Evolutionary conservation across 2,888 invertebrate species (phyloP).

Genomic region (Lochmaea capreae): DNA sequence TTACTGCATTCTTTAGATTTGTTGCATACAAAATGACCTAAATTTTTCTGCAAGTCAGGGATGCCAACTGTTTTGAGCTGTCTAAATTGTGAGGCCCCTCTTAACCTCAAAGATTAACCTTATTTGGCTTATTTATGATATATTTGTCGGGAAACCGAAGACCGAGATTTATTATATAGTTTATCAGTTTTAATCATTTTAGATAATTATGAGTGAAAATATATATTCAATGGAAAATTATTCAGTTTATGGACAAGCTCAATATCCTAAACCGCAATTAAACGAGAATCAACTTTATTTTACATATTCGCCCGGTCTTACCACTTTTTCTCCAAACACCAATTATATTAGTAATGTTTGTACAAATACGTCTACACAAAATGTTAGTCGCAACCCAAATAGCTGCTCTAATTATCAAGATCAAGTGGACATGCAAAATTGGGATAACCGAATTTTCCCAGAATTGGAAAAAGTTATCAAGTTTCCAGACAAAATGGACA

Average conservation of each 20-base stretch:
- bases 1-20: too few relatives aligned
- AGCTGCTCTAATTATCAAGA: constrained; percentile 27
- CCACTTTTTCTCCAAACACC: constrained; percentile 27
- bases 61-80: too few relatives aligned
- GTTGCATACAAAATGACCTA: too few relatives aligned
- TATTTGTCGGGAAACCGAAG: too few relatives aligned
- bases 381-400: constrained; percentile 28
- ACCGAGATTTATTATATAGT: background rate
- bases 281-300: constrained; percentile 24
- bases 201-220: constrained; percentile 21
- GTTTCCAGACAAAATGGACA: constrained; percentile 58
- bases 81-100: too few relatives aligned
- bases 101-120: too few relatives aligned
- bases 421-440: constrained; percentile 35
- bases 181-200: background rate
- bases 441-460: constrained; percentile 41
- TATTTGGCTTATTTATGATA: too few relatives aligned
- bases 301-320: constrained; percentile 27
- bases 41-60: too few relatives aligned
- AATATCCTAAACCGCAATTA: constrained; percentile 24
- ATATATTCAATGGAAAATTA: constrained; percentile 15
- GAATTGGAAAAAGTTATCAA: constrained; percentile 50
- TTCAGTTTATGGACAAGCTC: constrained; percentile 18
- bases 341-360: constrained; percentile 38
- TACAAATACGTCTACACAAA: constrained; percentile 29